Evolutionary conservation across 2,888 invertebrate genomes (phyloP), one percentile per base, ranked within the genome.

Genomic region (Clepsis dumicolana): DNA sequence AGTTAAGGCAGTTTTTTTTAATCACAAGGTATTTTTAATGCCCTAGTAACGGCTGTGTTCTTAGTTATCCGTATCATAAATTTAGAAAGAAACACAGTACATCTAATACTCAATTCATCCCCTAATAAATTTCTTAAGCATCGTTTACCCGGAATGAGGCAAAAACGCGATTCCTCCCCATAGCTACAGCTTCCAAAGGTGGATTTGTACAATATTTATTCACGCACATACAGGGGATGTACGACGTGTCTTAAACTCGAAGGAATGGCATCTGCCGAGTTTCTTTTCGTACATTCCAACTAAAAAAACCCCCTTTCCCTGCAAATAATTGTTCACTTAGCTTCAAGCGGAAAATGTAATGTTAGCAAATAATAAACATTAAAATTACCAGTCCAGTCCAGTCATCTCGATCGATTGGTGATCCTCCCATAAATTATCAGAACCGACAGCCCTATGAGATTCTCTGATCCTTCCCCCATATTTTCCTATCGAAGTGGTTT

Each of bases 131-230:
- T 89, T 93, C 90, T 89, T 85, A 89, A 91, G 93, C 91, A 85
- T 90, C 93, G 92, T 93, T 93, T 93, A 84, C 86, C 86, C 83
- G 81, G 87, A 90, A 91, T 87, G 89, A 90, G 88, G 87, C 89
- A 90, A 92, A 90, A 91, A 91, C 86, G 87, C 84, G 87, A 88
- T 86, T 85, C 88, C 87, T 89, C 90, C 83, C 72, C 62, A 59
- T 63, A 52, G 67, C 86, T 89, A 86, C 87, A 88, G 91, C 91
- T 91, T 91, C 50, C 90, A 89, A 90, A 93, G 90, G 93, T 92
- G 92, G 91, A 92, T 93, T 91, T 91, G 89, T 88, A 80, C 84
- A 84, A 88, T 90, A 90, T 92, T 91, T 93, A 91, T 91, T 90
- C 85, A 83, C 80, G 81, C 82, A 84, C 77, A 75, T 77, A 79